These are phyloP conservation scores for Pocillopora damicornis DNA, from an alignment of 64 coral and sea anemone genomes.

Conservation along the genomic window DNA sequence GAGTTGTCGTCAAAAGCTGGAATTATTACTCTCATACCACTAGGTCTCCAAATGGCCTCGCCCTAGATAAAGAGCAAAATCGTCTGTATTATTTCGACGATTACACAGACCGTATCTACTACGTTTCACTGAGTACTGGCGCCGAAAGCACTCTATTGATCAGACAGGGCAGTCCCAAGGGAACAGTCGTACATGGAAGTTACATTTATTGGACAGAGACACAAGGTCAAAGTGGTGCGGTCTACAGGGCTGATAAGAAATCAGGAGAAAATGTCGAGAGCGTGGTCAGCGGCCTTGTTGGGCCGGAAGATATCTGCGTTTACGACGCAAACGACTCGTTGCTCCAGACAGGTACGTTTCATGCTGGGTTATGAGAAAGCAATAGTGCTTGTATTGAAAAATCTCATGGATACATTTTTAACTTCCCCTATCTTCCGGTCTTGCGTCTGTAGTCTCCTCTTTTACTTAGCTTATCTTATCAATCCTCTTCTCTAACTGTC, in stretches of 20 bases:
- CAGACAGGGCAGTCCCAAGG: neutral
- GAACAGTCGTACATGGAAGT: neutral
- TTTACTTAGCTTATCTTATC: too few species aligned
- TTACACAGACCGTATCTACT: neutral
- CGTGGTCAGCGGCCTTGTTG: neutral
- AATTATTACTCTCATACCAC: neutral
- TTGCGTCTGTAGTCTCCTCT: too few species aligned
- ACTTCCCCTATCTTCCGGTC: too few species aligned
- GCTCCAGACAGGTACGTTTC: neutral
- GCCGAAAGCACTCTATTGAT: neutral
- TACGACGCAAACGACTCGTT: neutral
- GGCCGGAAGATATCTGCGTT: neutral
- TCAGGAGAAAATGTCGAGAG: neutral
- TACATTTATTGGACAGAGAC: neutral
- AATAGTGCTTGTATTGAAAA: too few species aligned
- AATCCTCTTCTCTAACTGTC: too few species aligned
- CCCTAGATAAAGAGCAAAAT: constrained; percentile 14
- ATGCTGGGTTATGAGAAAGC: too few species aligned
- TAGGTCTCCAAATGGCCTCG: constrained; percentile 11
- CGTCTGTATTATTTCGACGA: constrained; percentile 31
- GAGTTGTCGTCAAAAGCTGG: neutral
- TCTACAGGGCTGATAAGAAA: neutral
- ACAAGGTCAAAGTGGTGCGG: neutral
- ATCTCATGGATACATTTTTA: too few species aligned
- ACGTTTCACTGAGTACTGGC: neutral